Evolutionary conservation across 1,140 invertebrate genomes (phyloP), one percentile per base, ranked within the genome.

Genomic region (Copidosoma floridanum): DNA sequence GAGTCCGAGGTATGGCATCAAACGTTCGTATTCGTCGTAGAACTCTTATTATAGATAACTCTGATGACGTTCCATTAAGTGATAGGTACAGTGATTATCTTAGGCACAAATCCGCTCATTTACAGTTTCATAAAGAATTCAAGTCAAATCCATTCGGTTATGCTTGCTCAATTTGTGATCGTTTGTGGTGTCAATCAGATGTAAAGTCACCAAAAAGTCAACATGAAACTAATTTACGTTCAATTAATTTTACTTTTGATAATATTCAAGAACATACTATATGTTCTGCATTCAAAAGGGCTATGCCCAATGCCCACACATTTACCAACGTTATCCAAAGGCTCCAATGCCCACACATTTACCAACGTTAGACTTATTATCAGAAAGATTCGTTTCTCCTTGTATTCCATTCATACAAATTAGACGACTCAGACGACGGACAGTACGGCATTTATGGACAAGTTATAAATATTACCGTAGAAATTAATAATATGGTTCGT

Each of bases 401-500:
- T 44, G 68, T 59, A 48, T 76, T 29, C 68, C 71, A 11, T 76
- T 76, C 52, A 73, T 74, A 68, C 69, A 76, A 68, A 69, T 75
- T 21, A 55, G 70, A 57, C 57, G 71, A 32, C 59, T 75, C 11
- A 18, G 71, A 21, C 66, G 4, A 71, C 8, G 55, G 57, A 23
- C 66, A 60, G 43, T 69, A 72, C 69, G 75, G 71, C 57, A 76
- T 79, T 48, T 63, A 66, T 32, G 74, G 71, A 10, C 71, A 77
- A 72, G 66, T 77, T 47, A 75, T 77, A 23, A 76, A 79, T 62
- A 70, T 77, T 23, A 75, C 77, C 62, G 68, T 75, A 6, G 44
- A 68, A 40, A 71, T 72, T 48, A 47, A 77, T 63, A 61, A 63
- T 1, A 75, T 79, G 75, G 71, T 75, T 47, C 67, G 70, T 65